A percentile compares a stretch with the other conserved stretches of the same genome.
Conservation (phyloP, 2,888 invertebrate species). For the Tillus elongatus region DNA sequence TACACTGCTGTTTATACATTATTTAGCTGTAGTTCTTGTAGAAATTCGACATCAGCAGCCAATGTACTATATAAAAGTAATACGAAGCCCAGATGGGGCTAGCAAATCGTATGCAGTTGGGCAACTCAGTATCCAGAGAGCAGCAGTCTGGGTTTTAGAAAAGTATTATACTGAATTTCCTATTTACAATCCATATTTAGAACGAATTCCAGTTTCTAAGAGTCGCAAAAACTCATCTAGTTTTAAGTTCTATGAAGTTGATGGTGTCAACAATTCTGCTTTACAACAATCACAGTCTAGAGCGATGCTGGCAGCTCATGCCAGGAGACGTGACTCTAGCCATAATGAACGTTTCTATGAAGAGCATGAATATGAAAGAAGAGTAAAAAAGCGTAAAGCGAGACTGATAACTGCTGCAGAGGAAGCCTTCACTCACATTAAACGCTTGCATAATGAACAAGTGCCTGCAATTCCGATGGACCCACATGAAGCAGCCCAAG, state of each 20-base stretch:
- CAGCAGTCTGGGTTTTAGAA: slow-evolving; percentile 90
- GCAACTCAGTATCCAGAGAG: slow-evolving; percentile 86
- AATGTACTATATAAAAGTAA: slow-evolving; percentile 79
- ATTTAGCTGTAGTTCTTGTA: slow-evolving; percentile 84
- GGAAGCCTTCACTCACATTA: slow-evolving; percentile 96
- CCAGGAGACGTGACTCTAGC: slow-evolving; percentile 78
- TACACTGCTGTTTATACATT: slow-evolving; percentile 89
- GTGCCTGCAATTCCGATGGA: slow-evolving; percentile 81
- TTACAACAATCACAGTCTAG: slow-evolving; percentile 62
- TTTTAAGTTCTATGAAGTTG: slow-evolving; percentile 97
- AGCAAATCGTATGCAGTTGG: slow-evolving; percentile 82
- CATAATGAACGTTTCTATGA: slow-evolving; percentile 98
- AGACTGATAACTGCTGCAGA: slow-evolving; percentile 88
- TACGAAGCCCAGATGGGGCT: slow-evolving; percentile 92
- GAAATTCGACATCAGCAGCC: slow-evolving; percentile 90
- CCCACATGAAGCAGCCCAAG: slow-evolving; percentile 92
- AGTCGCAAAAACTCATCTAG: slow-evolving; percentile 68
- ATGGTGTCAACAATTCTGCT: slow-evolving; percentile 58
- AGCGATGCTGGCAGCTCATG: slow-evolving; percentile 63
- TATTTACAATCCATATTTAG: slow-evolving; percentile 93
- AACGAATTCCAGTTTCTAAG: slow-evolving; percentile 80
- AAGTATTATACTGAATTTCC: slow-evolving; percentile 94
- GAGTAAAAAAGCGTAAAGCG: slow-evolving; percentile 84
- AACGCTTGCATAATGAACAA: slow-evolving; percentile 63
- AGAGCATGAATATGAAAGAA: slow-evolving; percentile 90